These are phyloP conservation scores for Delichon dasypus DNA, from an alignment of 2,797 vertebrate genomes.

Conservation along the genomic window DNA sequence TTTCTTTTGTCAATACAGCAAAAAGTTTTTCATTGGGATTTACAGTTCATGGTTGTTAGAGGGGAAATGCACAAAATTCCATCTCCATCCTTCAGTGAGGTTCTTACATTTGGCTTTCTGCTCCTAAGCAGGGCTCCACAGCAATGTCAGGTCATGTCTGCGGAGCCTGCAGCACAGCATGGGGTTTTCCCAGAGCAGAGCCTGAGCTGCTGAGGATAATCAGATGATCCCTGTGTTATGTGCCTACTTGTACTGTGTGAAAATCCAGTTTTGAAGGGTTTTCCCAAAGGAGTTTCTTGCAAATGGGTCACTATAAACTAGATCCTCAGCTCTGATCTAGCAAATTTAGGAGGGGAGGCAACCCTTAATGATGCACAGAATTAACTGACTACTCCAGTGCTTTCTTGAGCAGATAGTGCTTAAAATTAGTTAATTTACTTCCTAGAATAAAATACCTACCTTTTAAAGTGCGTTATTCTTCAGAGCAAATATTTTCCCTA, in stretches of 20 bases:
- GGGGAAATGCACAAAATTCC: neutral
- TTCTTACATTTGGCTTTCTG: neutral
- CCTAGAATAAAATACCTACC: constrained; percentile 26
- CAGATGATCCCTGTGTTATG: neutral
- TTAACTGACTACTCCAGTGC: neutral
- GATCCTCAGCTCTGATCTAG: neutral
- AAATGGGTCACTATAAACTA: constrained; percentile 1
- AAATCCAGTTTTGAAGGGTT: neutral
- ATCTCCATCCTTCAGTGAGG: neutral
- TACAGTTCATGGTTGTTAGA: neutral
- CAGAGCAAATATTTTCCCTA: constrained; percentile 23
- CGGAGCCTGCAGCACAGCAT: neutral
- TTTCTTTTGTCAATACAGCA: neutral
- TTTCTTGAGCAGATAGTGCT: neutral
- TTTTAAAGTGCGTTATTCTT: neutral
- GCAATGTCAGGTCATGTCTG: neutral
- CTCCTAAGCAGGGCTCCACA: neutral
- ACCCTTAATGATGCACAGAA: neutral
- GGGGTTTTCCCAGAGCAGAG: neutral
- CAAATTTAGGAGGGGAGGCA: neutral
- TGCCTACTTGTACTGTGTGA: neutral
- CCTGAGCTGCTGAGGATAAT: neutral
- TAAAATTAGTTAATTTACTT: constrained; percentile 20
- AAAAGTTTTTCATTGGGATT: neutral
- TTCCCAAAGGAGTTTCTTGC: constrained; percentile 17